These are phyloP conservation scores for Oncorhynchus kisutch DNA, from an alignment of 2,113 vertebrate genomes.

Conservation along the genomic window DNA sequence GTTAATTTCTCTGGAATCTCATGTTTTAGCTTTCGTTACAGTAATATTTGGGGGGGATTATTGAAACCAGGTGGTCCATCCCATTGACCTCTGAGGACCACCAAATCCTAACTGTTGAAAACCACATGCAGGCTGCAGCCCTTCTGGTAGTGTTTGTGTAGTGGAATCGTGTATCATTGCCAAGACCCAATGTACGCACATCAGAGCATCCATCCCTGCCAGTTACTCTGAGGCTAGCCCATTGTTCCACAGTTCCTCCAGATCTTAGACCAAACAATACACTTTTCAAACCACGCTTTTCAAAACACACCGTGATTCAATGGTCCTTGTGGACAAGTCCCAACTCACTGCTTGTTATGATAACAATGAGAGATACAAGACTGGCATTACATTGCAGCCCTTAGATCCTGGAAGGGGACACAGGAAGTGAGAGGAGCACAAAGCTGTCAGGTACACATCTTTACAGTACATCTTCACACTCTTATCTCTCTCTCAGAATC, in stretches of 20 bases:
- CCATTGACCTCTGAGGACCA: slow-evolving; percentile 29
- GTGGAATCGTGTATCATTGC: background rate
- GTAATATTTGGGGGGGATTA: slow-evolving; percentile 19
- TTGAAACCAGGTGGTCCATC: slow-evolving; percentile 41
- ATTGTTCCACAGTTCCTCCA: too few species aligned
- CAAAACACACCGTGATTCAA: too few species aligned
- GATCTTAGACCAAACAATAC: too few species aligned
- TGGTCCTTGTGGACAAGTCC: background rate
- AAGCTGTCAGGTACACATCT: background rate
- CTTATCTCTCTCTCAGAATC: background rate
- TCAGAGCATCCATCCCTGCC: background rate
- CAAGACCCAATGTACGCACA: background rate
- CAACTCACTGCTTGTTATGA: slow-evolving; percentile 17
- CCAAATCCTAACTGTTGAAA: slow-evolving; percentile 22
- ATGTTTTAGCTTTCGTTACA: slow-evolving; percentile 16
- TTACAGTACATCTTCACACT: background rate
- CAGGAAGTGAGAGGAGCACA: background rate
- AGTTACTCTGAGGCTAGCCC: background rate
- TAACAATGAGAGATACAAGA: slow-evolving; percentile 10
- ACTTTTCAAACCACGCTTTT: too few species aligned
- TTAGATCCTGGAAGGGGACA: background rate
- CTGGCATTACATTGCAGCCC: slow-evolving; percentile 1
- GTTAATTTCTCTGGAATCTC: slow-evolving; percentile 4
- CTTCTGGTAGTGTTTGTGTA: slow-evolving; percentile 15
- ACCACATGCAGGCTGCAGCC: slow-evolving; percentile 19